phyloP scores from a whole-genome alignment of 2,113 vertebrate genomes.

The Ammodytes marinus region DNA sequence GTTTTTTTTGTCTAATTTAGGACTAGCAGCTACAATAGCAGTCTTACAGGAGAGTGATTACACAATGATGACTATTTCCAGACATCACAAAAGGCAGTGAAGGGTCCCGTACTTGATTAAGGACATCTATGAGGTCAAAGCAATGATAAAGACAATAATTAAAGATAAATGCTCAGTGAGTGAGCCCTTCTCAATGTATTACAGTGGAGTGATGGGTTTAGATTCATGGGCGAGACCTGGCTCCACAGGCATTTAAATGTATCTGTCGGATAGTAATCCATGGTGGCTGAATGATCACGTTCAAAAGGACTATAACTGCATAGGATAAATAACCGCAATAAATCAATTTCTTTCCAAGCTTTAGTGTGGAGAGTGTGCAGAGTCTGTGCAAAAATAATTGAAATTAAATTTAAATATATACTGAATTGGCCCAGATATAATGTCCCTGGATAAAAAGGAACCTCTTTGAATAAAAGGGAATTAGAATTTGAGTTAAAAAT shows the following conservation, averaged over 20 bases:
- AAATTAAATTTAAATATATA: not conserved
- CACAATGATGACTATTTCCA: conserved; percentile 33
- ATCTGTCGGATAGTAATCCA: not conserved
- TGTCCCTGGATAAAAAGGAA: not conserved
- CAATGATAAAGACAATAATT: conserved; percentile 52
- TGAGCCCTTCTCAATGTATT: conserved; percentile 4
- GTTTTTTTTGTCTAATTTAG: not conserved
- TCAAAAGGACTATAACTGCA: too few species aligned
- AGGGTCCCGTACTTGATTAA: conserved; percentile 32
- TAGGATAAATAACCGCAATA: not conserved
- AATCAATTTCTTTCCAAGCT: not conserved
- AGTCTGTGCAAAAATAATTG: not conserved
- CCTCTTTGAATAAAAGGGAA: not conserved
- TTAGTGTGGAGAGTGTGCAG: not conserved
- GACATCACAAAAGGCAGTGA: conserved; percentile 54
- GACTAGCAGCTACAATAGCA: conserved; percentile 9
- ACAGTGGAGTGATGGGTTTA: not conserved
- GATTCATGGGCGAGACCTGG: not conserved
- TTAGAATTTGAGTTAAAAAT: not conserved
- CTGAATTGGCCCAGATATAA: not conserved
- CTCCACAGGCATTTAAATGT: not conserved
- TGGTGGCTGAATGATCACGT: not conserved
- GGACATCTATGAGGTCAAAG: conserved; percentile 56
- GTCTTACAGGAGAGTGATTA: conserved; percentile 18
- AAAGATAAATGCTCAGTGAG: conserved; percentile 45